Evolutionary conservation across 2,888 invertebrate species (phyloP), one percentile per base, ranked within the genome.

Genomic region (Nomada lathburiana): DNA sequence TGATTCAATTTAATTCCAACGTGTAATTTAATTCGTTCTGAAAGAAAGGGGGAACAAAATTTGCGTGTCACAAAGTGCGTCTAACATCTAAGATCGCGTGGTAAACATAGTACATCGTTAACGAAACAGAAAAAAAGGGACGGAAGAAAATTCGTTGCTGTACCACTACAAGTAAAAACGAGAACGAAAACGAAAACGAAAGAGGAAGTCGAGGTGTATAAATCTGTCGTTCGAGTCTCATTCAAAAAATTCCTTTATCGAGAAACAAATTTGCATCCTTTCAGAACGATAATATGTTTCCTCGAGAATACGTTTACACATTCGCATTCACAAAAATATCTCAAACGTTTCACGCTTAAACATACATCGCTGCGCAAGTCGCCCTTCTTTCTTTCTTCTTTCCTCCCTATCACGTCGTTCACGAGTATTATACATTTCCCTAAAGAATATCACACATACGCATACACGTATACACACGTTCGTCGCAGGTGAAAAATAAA

Each of bases 141-240:
- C 2, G 2, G 36, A 60, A n/a, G 11, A 10, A 60, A 60, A 53
- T 1, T 44, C 16, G 20, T 44, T 11, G 2, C 53, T 18, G 3
- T 13, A 5, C n/a, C n/a, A 18, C 20, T 60, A 29, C 10, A 60
- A 18, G n/a, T 29, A 44, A 50, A 3, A 52, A 36, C 18, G 16
- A 42, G 20, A 11, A 29, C 3, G 18, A 10, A n/a, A 52, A 64
- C 7, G 23, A 53, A 53, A 36, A 50, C 0, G 16, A 29, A 71
- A 62, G 16, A 70, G 70, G 53, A 44, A 55, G 18, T 65, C 36
- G 29, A 65, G 57, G 65, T 73, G 55, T 55, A 29, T 47, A 29
- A 73, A 20, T 65, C 13, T 20, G 69, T 59, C 62, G 42, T 57
- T 67, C 70, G 67, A 80, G 80, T 67, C 65, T 64, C 75, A 65